phyloP scores from a whole-genome alignment of 2,888 invertebrate genomes.

The Rapana venosa region DNA sequence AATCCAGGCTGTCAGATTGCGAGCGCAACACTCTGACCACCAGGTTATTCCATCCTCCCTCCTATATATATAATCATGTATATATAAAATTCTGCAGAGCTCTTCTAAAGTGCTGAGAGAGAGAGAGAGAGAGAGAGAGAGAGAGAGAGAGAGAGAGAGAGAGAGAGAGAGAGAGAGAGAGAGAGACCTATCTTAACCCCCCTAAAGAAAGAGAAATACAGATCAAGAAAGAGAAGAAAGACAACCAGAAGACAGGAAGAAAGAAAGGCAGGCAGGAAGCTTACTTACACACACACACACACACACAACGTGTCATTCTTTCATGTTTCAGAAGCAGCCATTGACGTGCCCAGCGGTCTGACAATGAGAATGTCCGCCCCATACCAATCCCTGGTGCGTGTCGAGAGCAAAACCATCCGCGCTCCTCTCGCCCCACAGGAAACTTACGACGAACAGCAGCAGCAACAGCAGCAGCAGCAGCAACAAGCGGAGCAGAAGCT shows the following conservation, averaged over 20 bases:
- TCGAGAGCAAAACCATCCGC: constrained; percentile 56
- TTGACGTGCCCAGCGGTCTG: constrained; percentile 56
- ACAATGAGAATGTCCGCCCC: not conserved
- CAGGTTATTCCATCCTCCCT: too few species aligned
- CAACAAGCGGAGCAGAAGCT: not conserved
- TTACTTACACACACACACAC: not conserved
- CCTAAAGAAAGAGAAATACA: too few species aligned
- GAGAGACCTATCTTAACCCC: too few species aligned
- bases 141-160: not conserved
- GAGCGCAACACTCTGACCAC: too few species aligned
- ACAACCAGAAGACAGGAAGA: too few species aligned
- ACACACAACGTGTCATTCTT: not conserved
- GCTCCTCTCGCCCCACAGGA: constrained; percentile 58
- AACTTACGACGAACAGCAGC: constrained; percentile 46
- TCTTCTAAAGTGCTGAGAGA: too few species aligned
- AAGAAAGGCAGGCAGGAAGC: not conserved
- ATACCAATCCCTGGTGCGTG: constrained; percentile 10
- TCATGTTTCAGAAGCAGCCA: constrained; percentile 59
- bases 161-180: not conserved
- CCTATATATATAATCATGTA: too few species aligned
- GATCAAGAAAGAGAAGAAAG: too few species aligned
- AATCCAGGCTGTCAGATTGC: too few species aligned
- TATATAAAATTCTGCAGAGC: too few species aligned
- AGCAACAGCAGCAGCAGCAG: constrained; percentile 29
- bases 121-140: not conserved